Percentiles rank a stretch among this genome's conserved stretches.
Conservation (phyloP, 2,888 invertebrate species). For the Nomada hirtipes region DNA sequence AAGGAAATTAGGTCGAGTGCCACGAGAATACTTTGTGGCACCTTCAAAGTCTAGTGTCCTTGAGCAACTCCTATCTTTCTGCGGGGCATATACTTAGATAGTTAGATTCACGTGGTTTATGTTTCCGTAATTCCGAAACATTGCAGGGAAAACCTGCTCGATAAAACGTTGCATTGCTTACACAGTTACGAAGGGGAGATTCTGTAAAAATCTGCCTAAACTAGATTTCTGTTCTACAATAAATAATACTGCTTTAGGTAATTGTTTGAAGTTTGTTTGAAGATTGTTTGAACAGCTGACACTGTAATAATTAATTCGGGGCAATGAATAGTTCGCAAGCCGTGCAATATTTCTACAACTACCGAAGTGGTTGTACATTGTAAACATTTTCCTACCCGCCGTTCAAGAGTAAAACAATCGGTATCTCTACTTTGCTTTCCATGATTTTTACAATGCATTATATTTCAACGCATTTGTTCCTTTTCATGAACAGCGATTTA, state of each 20-base stretch:
- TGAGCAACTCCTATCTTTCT: conserved; percentile 44
- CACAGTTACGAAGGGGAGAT: not conserved
- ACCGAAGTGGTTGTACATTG: too few relatives aligned
- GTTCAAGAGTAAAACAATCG: too few relatives aligned
- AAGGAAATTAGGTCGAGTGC: conserved; percentile 66
- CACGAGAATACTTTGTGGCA: conserved; percentile 57
- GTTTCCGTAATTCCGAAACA: not conserved
- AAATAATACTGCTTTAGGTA: not conserved
- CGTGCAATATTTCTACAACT: too few relatives aligned
- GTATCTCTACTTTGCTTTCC: too few relatives aligned
- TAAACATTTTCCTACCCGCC: too few relatives aligned
- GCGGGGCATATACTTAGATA: conserved; percentile 18
- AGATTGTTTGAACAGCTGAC: too few relatives aligned
- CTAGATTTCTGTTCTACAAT: not conserved
- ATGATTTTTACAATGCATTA: too few relatives aligned
- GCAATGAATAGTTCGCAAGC: too few relatives aligned
- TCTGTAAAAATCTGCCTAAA: not conserved
- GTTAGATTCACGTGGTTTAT: conserved; percentile 28
- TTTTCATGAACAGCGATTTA: too few relatives aligned
- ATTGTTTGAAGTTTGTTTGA: too few relatives aligned
- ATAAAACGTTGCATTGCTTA: not conserved
- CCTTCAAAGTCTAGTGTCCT: conserved; percentile 50
- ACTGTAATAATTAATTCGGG: too few relatives aligned
- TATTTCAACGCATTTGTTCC: too few relatives aligned
- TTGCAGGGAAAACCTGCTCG: not conserved